These are phyloP conservation scores for Eulemur rubriventer DNA, from an alignment of 2,797 vertebrate species.

Conservation along the genomic window DNA sequence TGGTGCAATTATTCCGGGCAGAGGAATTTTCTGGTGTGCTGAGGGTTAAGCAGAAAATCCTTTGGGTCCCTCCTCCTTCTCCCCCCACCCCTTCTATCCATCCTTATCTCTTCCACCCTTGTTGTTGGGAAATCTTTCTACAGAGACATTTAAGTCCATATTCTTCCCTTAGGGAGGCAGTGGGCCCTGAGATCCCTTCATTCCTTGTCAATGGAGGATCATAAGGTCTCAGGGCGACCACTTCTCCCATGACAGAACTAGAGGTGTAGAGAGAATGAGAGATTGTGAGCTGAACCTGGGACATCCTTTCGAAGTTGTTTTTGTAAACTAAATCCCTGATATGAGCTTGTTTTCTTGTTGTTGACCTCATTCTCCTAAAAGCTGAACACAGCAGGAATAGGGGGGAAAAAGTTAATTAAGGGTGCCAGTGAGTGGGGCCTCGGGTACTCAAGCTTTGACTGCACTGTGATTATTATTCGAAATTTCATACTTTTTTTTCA, in stretches of 20 bases:
- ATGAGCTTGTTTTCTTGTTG: slow-evolving; percentile 35
- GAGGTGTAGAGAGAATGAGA: neutral
- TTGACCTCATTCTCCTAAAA: slow-evolving; percentile 52
- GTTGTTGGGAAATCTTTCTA: neutral
- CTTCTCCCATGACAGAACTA: neutral
- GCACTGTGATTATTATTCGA: neutral
- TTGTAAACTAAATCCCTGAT: neutral
- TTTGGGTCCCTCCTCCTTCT: neutral
- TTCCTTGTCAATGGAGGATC: slow-evolving; percentile 7
- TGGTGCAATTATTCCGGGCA: neutral
- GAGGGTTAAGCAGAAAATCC: slow-evolving; percentile 42
- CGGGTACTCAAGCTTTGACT: neutral
- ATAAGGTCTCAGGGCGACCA: neutral
- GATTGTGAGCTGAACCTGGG: neutral
- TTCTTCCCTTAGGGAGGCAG: neutral
- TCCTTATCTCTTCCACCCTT: neutral
- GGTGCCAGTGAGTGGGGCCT: neutral
- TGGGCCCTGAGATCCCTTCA: neutral
- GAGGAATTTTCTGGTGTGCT: slow-evolving; percentile 16
- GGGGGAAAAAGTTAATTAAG: neutral
- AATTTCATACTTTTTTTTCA: neutral
- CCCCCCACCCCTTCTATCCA: neutral
- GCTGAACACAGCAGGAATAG: slow-evolving; percentile 9
- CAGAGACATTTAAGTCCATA: neutral
- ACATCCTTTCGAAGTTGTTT: neutral